Percentiles rank a stretch among this genome's conserved stretches.
phyloP scores from a whole-genome alignment of 1,140 invertebrate genomes.

The Listronotus bonariensis region DNA sequence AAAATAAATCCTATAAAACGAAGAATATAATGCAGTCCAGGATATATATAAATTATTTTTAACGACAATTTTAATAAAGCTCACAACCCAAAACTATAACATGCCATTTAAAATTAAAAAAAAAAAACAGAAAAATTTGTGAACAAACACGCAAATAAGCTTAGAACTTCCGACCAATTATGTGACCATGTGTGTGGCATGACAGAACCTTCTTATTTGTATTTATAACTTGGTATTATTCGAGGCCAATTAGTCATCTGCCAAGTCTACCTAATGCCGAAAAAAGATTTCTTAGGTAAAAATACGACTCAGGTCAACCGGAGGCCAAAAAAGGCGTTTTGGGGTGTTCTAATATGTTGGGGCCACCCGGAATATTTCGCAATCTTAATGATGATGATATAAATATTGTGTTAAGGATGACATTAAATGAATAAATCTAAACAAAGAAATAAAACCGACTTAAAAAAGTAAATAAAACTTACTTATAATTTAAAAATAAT shows the following conservation, averaged over 20 bases:
- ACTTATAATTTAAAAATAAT: too few relatives aligned
- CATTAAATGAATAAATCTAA: too few relatives aligned
- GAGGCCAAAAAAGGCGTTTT: background rate
- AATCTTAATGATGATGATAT: constrained; percentile 21
- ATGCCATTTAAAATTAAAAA: too few relatives aligned
- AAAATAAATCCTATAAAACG: too few relatives aligned
- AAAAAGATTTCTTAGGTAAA: constrained; percentile 7
- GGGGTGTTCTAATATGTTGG: background rate
- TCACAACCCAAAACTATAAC: too few relatives aligned
- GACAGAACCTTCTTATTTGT: background rate
- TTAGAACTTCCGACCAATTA: background rate
- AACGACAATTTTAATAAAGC: too few relatives aligned
- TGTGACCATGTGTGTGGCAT: constrained; percentile 10
- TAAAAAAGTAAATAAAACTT: too few relatives aligned
- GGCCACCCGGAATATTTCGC: constrained; percentile 15
- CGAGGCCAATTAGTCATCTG: constrained; percentile 13
- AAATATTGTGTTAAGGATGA: background rate
- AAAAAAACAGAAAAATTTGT: too few relatives aligned
- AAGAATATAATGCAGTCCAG: too few relatives aligned
- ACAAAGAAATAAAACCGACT: too few relatives aligned
- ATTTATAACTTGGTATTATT: constrained; percentile 1
- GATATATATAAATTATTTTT: too few relatives aligned
- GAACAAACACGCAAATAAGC: too few relatives aligned
- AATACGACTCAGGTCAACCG: constrained; percentile 9
- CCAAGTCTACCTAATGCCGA: constrained; percentile 7